These are phyloP conservation scores for Emydoidea blandingii DNA, from an alignment of 2,797 vertebrate genomes.

Conservation along the genomic window DNA sequence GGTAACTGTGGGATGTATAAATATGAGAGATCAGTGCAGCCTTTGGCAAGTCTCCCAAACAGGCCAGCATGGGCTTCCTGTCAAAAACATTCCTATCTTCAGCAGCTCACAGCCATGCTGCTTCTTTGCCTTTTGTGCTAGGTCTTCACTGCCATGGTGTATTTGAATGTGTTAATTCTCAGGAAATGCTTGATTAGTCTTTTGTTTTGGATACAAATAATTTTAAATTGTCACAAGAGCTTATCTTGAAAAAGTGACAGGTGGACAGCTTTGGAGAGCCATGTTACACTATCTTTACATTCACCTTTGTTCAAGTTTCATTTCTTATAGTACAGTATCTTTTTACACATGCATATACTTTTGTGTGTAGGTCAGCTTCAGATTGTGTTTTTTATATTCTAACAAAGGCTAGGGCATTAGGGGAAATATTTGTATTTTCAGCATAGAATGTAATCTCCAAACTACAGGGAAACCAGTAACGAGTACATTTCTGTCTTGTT, in stretches of 20 bases:
- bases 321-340: background rate
- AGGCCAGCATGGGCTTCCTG: background rate
- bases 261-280: background rate
- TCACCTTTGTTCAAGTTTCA: background rate
- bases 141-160: background rate
- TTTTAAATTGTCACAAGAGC: background rate
- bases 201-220: background rate
- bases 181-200: background rate
- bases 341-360: background rate
- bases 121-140: background rate
- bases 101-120: background rate
- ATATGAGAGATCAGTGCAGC: background rate
- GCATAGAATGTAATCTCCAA: background rate
- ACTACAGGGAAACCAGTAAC: background rate
- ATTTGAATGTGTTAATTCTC: background rate
- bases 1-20: background rate
- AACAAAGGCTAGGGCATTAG: background rate
- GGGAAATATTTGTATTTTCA: background rate
- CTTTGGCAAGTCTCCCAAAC: background rate
- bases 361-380: background rate
- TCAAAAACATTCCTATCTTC: background rate
- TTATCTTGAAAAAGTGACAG: background rate
- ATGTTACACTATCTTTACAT: background rate
- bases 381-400: background rate
- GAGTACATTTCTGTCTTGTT: background rate